Percentiles rank a stretch among this genome's conserved stretches.
These are phyloP conservation scores for Pristis pectinata DNA, from an alignment of 2,797 vertebrate genomes.

Conservation along the genomic window DNA sequence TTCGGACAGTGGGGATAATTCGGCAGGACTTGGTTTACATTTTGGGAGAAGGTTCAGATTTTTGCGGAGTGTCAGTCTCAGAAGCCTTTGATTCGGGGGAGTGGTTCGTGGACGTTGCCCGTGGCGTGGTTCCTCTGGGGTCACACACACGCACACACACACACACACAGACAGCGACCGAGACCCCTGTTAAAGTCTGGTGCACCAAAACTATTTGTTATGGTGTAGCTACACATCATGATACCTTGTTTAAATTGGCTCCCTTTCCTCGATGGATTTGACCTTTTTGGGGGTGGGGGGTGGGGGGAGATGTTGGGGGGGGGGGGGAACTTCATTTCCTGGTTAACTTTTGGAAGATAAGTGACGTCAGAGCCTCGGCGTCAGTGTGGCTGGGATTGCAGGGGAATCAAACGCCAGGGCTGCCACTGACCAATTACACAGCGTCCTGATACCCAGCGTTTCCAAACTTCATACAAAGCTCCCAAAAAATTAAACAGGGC, in stretches of 20 bases:
- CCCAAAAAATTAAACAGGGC: not conserved
- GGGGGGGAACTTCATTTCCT: constrained; percentile 59
- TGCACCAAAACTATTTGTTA: too few species aligned
- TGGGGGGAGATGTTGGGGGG: not conserved
- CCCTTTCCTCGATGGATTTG: not conserved
- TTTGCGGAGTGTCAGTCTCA: too few species aligned
- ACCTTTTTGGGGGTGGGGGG: not conserved
- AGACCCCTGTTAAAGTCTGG: too few species aligned
- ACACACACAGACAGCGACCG: too few species aligned
- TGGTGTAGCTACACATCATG: not conserved
- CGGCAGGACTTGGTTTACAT: not conserved
- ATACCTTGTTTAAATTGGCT: constrained; percentile 43
- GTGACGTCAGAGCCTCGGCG: constrained; percentile 77
- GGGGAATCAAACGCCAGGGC: constrained; percentile 45
- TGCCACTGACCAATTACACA: constrained; percentile 56
- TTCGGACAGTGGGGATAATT: not conserved
- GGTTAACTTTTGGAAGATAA: constrained; percentile 54
- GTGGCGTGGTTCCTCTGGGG: too few species aligned
- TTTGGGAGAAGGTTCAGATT: not conserved
- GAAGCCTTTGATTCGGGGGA: too few species aligned
- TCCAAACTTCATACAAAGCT: not conserved
- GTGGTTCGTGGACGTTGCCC: too few species aligned
- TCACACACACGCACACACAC: too few species aligned
- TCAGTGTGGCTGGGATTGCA: constrained; percentile 70
- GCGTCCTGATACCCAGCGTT: constrained; percentile 47